A percentile compares a stretch with the other conserved stretches of the same genome.
These are phyloP conservation scores for Siphonodentalium dalli DNA, from an alignment of 2,888 invertebrate species.

Conservation along the genomic window DNA sequence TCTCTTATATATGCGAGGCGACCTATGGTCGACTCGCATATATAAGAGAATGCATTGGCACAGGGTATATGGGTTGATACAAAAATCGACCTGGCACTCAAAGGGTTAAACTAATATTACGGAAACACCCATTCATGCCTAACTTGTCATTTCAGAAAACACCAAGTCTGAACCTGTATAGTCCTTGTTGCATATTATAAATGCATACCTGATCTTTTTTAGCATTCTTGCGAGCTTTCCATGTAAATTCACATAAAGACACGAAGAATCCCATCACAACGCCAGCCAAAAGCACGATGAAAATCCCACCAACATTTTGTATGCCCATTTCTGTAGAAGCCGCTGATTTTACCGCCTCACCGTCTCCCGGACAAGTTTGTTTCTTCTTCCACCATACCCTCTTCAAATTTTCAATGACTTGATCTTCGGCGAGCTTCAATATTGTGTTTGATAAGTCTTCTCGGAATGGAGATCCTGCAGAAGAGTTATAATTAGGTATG, in stretches of 20 bases:
- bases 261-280: constrained; percentile 88
- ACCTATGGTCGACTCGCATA: too few species aligned
- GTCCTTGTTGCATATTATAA: too few species aligned
- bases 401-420: constrained; percentile 84
- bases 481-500: too few species aligned
- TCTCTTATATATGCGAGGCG: too few species aligned
- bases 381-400: constrained; percentile 87
- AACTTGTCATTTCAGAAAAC: too few species aligned
- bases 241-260: constrained; percentile 85
- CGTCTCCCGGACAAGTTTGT: constrained; percentile 69
- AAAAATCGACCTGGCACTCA: too few species aligned
- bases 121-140: too few species aligned
- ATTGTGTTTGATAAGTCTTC: constrained; percentile 96
- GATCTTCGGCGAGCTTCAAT: constrained; percentile 93
- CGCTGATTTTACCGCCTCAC: constrained; percentile 84
- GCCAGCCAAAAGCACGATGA: constrained; percentile 93
- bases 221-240: constrained; percentile 60
- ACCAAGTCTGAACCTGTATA: too few species aligned
- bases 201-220: constrained; percentile 52
- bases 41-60: too few species aligned
- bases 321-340: constrained; percentile 91
- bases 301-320: constrained; percentile 91
- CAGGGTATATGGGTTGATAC: too few species aligned
- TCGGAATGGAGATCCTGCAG: constrained; percentile 87
- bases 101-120: too few species aligned